Conservation (phyloP, 2,888 invertebrate genomes). For the Fragum whitleyi region DNA sequence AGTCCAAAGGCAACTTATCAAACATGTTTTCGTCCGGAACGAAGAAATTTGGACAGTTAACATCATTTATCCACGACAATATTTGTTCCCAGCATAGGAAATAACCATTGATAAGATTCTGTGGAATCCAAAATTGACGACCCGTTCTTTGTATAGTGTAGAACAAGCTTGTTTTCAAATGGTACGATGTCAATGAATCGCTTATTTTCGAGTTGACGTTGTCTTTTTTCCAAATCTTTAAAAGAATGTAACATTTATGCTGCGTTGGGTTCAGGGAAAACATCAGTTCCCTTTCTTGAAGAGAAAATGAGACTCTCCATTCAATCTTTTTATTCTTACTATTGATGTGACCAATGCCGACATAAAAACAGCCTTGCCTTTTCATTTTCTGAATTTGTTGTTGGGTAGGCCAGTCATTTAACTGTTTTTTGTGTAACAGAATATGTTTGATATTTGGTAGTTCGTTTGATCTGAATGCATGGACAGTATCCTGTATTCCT, state of each 20-base stretch:
- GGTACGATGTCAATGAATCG: constrained; percentile 36
- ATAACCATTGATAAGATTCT: constrained; percentile 13
- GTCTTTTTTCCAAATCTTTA: constrained; percentile 35
- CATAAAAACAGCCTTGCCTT: constrained; percentile 33
- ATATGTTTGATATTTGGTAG: background rate
- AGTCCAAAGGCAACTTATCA: background rate
- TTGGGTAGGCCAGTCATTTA: constrained; percentile 1
- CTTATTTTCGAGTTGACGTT: constrained; percentile 12
- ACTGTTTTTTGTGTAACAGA: background rate
- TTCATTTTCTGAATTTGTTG: background rate
- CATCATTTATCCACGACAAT: background rate
- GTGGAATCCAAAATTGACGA: background rate
- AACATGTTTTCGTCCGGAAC: constrained; percentile 40
- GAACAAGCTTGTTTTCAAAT: constrained; percentile 38
- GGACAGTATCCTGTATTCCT: constrained; percentile 19
- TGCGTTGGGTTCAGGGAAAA: constrained; percentile 27
- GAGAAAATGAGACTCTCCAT: constrained; percentile 41
- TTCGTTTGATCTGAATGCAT: constrained; percentile 25
- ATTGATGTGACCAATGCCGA: constrained; percentile 22
- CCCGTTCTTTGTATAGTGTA: constrained; percentile 22
- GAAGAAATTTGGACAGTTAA: constrained; percentile 33
- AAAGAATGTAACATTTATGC: constrained; percentile 28
- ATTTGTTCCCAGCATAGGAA: constrained; percentile 9
- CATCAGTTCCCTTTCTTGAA: constrained; percentile 36
- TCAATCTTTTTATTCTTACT: constrained; percentile 23